A percentile compares a stretch with the other conserved stretches of the same genome.
phyloP scores from a whole-genome alignment of 2,888 invertebrate species.

The Diaprepes abbreviatus region DNA sequence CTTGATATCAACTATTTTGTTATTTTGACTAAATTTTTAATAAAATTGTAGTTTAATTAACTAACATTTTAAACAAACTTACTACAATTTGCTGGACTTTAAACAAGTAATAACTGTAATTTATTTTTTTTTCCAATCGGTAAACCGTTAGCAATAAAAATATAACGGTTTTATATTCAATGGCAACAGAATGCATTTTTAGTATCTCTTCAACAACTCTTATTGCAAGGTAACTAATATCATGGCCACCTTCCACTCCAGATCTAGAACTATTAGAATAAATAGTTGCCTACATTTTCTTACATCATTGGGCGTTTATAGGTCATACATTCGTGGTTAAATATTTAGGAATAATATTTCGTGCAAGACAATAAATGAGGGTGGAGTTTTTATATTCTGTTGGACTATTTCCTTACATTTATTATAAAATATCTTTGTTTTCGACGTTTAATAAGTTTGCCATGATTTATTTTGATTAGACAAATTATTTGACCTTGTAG shows the following conservation, averaged over 20 bases:
- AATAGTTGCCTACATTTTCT: background rate
- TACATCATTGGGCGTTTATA: conserved; percentile 15
- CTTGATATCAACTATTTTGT: background rate
- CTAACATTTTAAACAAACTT: background rate
- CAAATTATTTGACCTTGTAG: background rate
- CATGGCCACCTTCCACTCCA: conserved; percentile 56
- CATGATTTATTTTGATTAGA: background rate
- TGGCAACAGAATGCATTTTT: conserved; percentile 29
- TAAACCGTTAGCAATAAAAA: conserved; percentile 34
- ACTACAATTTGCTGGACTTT: background rate
- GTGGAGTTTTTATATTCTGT: background rate
- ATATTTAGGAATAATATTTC: conserved; percentile 11
- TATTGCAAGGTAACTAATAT: conserved; percentile 55
- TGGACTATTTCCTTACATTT: background rate
- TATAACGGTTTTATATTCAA: conserved; percentile 36
- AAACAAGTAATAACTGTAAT: conserved; percentile 3
- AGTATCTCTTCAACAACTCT: conserved; percentile 34
- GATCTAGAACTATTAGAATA: conserved; percentile 6
- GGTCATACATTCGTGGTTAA: conserved; percentile 2
- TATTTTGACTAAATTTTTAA: background rate
- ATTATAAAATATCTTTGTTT: conserved; percentile 7
- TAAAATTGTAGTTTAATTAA: background rate
- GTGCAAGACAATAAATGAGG: background rate
- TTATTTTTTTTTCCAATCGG: conserved; percentile 4
- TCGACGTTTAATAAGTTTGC: background rate